Percentiles rank a stretch among this genome's conserved stretches.
phyloP scores from a whole-genome alignment of 2,113 vertebrate genomes.

The Epinephelus fuscoguttatus region DNA sequence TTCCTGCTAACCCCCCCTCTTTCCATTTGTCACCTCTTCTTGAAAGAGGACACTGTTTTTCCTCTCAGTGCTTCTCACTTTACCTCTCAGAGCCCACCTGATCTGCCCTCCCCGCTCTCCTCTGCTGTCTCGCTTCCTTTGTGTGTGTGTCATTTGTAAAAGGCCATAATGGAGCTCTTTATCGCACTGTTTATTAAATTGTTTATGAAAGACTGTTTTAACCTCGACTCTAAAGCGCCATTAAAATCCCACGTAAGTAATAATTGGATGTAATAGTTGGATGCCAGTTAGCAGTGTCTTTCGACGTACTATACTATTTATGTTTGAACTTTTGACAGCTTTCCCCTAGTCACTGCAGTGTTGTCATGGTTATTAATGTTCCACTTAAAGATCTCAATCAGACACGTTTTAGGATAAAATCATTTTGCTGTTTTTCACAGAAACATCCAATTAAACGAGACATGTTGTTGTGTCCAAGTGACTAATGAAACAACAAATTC shows the following conservation, averaged over 20 bases:
- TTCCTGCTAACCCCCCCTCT: not conserved
- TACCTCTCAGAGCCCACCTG: not conserved
- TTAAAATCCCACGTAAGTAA: not conserved
- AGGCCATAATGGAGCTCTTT: not conserved
- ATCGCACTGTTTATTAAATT: constrained; percentile 26
- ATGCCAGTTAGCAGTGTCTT: not conserved
- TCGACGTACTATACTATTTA: not conserved
- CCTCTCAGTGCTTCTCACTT: not conserved
- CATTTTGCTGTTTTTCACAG: too few relatives aligned
- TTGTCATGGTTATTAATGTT: not conserved
- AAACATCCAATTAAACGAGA: too few relatives aligned
- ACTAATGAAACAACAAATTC: too few relatives aligned
- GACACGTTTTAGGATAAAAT: not conserved
- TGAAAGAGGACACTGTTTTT: constrained; percentile 1
- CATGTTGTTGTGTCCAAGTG: too few relatives aligned
- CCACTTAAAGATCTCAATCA: not conserved
- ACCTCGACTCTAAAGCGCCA: not conserved
- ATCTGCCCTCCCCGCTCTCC: not conserved
- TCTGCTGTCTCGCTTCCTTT: not conserved
- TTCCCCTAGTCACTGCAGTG: not conserved
- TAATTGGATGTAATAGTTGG: not conserved
- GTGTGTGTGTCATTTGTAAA: not conserved
- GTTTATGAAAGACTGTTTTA: not conserved
- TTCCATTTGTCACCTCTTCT: not conserved
- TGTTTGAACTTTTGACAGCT: not conserved